Evolutionary conservation across 2,888 invertebrate species (phyloP), one percentile per base, ranked within the genome.

Genomic region (Lasioglossum leucozonium): DNA sequence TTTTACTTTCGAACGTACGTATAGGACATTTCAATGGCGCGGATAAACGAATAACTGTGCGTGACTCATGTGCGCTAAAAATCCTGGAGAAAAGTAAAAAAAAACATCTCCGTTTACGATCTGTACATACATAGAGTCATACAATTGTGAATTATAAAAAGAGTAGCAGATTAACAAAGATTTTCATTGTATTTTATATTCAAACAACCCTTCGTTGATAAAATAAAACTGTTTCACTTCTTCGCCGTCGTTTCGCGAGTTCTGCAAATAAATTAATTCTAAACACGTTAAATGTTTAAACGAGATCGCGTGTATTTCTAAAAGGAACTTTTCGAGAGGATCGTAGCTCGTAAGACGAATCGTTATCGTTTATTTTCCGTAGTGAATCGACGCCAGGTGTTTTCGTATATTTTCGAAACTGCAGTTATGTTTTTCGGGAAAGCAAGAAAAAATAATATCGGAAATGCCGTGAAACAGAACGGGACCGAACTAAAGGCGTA

Each of bases 401-500:
- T 69, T n/a, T 40, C 13, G n/a, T 69, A 22, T 40, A 78, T 72
- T 40, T n/a, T 34, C n/a, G 30, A 6, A 11, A 72, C 13, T n/a
- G 30, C 18, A 30, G 0, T 8, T 37, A 16, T 8, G 30, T 79
- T 30, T n/a, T 5, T n/a, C 0, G 0, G 8, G 18, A 26, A 34
- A 30, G 8, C 4, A 55, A 44, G 47, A 10, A n/a, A n/a, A 51
- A 76, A 83, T 76, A 76, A 67, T 75, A 71, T 40, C 0, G 37
- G 37, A 58, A 30, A 72, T 22, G 6, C n/a, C 4, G 44, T 16
- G 16, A 75, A 65, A 30, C 34, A 13, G 44, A 55, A n/a, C 34
- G 16, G 26, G 42, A 40, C 16, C 40, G 34, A 47, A 55, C 58
- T 34, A 18, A 73, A 69, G 55, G n/a, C 47, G 72, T 81, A 81